Percentiles rank a stretch among this genome's conserved stretches.
phyloP scores from a whole-genome alignment of 2,113 vertebrate genomes.

The Oreotrochilus melanogaster region DNA sequence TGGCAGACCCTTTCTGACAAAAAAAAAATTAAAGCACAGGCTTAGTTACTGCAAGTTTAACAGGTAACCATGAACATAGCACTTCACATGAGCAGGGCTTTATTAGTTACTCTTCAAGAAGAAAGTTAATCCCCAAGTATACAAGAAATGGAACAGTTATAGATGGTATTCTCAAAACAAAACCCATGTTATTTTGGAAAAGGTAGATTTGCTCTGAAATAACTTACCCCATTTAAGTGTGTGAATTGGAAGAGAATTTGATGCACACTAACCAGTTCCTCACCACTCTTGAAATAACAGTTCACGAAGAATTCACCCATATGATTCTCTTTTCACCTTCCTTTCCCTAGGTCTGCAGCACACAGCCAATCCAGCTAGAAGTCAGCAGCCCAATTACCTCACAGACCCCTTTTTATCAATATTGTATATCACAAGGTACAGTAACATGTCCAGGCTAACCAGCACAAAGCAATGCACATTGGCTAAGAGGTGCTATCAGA shows the following conservation, averaged over 20 bases:
- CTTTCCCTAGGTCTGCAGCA: not conserved
- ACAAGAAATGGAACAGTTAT: not conserved
- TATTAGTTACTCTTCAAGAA: not conserved
- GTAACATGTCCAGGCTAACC: not conserved
- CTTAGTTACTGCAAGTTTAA: not conserved
- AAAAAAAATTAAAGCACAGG: not conserved
- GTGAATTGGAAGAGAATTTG: not conserved
- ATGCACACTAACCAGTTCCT: not conserved
- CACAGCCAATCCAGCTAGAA: not conserved
- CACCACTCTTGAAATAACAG: not conserved
- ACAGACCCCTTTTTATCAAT: not conserved
- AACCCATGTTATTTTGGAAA: not conserved
- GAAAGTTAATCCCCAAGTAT: not conserved
- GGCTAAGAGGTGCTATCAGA: not conserved
- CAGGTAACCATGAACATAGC: not conserved
- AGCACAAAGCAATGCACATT: not conserved
- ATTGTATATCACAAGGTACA: not conserved
- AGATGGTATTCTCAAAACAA: not conserved
- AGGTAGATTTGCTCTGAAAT: not conserved
- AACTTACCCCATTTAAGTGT: not conserved
- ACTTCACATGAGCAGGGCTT: not conserved
- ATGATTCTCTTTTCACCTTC: not conserved
- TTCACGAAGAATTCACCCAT: not conserved
- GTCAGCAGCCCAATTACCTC: not conserved
- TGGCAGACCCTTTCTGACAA: conserved; percentile 86